Base-by-base conservation (phyloP, 2,888 invertebrate species). In the Drosophila buzzatii region DNA sequence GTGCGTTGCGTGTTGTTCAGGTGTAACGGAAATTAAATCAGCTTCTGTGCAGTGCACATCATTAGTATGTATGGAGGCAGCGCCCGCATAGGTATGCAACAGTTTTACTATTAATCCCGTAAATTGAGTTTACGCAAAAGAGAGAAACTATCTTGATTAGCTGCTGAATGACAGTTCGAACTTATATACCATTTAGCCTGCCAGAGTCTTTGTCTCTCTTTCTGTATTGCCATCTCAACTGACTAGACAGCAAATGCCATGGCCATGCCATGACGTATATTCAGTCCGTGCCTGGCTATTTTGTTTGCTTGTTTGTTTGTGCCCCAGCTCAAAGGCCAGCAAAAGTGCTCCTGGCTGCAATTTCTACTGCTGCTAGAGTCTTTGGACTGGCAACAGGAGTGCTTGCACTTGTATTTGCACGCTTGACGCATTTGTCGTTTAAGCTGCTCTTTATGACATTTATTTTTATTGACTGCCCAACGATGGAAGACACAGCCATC, bases 361-460 rank as follows among this genome's bases (percentile, higher is more conserved):
- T 37, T n/a, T 27, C 59, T 31, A 1, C n/a, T 18, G 37, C 5
- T 44, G 44, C 44, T 9, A 41, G 33, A 58, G 12, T 45, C 41
- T 41, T 45, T 42, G 42, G 18, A 27, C 41, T 52, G 60, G 45
- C 27, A 55, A 41, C 47, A 18, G 33, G 18, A 41, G 64, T 41
- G 16, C 53, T 35, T 18, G 41, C 33, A 47, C 45, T 63, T 20
- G 64, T 78, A 70, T 72, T 75, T 79, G 72, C 55, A 56, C 73
- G 52, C 65, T 69, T 69, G 58, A 67, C 67, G 71, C 74, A 78
- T 79, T 85, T 79, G 76, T 60, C 73, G 71, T 65, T 69, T 85
- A 88, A 86, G 88, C 88, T 81, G 66, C 81, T 73, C 75, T 79
- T 86, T 88, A 82, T 84, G 84, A 88, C 86, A 88, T 86, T 86